Conservation (phyloP, 1,140 invertebrate genomes). For the Chrysomallon squamiferum region DNA sequence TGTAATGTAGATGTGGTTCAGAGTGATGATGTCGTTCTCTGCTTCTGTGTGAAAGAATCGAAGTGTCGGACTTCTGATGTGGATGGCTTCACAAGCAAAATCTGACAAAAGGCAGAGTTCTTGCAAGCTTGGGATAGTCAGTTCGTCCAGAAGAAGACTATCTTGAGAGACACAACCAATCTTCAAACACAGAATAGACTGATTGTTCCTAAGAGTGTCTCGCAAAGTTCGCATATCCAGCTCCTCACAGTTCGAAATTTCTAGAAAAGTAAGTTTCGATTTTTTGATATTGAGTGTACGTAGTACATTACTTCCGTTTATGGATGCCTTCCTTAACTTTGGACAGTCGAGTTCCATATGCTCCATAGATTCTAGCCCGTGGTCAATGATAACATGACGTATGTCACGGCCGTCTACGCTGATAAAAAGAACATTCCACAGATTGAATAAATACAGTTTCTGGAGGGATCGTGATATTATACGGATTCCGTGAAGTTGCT, state of each 20-base stretch:
- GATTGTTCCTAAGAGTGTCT: constrained; percentile 37
- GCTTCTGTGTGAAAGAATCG: constrained; percentile 49
- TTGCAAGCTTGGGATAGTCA: constrained; percentile 41
- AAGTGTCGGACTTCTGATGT: constrained; percentile 48
- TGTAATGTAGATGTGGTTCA: constrained; percentile 55
- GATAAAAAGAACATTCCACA: constrained; percentile 54
- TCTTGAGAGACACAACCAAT: constrained; percentile 50
- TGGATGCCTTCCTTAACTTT: constrained; percentile 29
- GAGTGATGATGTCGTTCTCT: constrained; percentile 48
- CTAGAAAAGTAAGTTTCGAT: constrained; percentile 36
- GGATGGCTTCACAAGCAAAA: constrained; percentile 51
- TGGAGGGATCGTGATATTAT: constrained; percentile 44
- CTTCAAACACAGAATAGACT: constrained; percentile 33
- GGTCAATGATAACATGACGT: constrained; percentile 42
- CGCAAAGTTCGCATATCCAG: constrained; percentile 44
- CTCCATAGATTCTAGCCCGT: constrained; percentile 51
- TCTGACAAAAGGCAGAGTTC: constrained; percentile 51
- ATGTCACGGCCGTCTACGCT: constrained; percentile 40
- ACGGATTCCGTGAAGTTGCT: constrained; percentile 53
- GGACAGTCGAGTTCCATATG: constrained; percentile 42
- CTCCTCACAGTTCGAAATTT: constrained; percentile 50
- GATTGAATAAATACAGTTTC: constrained; percentile 52
- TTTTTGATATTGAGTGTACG: constrained; percentile 42
- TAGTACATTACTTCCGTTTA: constrained; percentile 49
- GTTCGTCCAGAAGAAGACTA: constrained; percentile 48